Base-by-base conservation (phyloP, 2,113 vertebrate species). In the Tachycineta bicolor region DNA sequence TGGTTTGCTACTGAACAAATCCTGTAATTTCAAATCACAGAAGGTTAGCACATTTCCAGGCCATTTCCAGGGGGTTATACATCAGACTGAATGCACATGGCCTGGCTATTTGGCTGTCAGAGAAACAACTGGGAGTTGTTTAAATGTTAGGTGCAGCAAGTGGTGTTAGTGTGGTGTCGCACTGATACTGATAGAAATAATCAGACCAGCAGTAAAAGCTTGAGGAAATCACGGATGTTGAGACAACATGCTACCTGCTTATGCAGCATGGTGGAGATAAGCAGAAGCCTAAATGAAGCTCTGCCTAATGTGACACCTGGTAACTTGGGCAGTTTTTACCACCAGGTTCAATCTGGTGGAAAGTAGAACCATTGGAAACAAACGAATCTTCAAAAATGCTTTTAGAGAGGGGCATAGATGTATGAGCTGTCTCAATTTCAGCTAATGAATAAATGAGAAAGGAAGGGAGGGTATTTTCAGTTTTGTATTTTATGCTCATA, bases 201-300 rank as follows among this genome's bases (percentile, higher is more conserved):
- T 70, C 39, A 59, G 34, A 55, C 29, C 34, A 62, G 24, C 39
- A 52, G 43, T 58, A 83, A 52, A 87, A 76, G 55, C 68, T 52
- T 83, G 46, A 56, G 50, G 25, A 73, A 83, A 39, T 91, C 18
- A 4, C 26, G 41, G 24, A 56, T 31, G 18, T 8, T 0, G 37
- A 75, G 5, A 28, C 16, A 34, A 7, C 0, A 0, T 77, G 21
- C 33, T 78, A 12, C 24, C 58, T 64, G 25, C 65, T 76, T 65
- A 17, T 44, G 53, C 4, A 13, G n/a, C 33, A 33, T 0, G 0
- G 11, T 44, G 67, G 37, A 73, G 28, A 14, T 24, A 25, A 82
- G 10, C 39, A 73, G 78, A 52, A 79, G n/a, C 53, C 25, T 37
- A n/a, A 53, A 29, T 65, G 46, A 80, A 70, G 29, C 39, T 65